These are phyloP conservation scores for Molanna angustata DNA, from an alignment of 2,888 invertebrate species.

Conservation along the genomic window DNA sequence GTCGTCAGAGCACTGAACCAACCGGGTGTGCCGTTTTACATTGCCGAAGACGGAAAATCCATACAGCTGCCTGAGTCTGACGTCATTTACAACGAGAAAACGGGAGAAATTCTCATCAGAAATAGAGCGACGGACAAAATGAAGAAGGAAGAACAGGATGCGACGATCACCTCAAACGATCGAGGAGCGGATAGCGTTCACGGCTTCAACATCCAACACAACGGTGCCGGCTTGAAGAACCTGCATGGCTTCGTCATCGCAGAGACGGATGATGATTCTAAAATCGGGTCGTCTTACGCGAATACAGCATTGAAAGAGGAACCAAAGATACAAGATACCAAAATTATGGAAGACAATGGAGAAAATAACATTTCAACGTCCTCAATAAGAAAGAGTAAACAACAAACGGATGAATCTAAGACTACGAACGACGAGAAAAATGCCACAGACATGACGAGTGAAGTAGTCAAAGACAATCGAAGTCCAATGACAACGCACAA, in stretches of 20 bases:
- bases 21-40: conserved; percentile 26
- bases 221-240: conserved; percentile 20
- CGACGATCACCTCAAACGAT: background rate
- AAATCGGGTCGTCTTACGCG: too few species aligned
- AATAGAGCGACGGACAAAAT: conserved; percentile 17
- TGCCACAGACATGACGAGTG: too few species aligned
- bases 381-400: too few species aligned
- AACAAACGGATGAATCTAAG: too few species aligned
- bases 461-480: too few species aligned
- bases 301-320: too few species aligned
- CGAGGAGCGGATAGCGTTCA: background rate
- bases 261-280: too few species aligned
- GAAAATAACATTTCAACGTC: too few species aligned
- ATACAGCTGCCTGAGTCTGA: conserved; percentile 28
- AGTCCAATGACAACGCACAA: too few species aligned
- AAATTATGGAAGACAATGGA: background rate
- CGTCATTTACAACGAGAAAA: conserved; percentile 27
- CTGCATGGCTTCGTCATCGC: conserved; percentile 29
- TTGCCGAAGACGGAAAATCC: conserved; percentile 26
- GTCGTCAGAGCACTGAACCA: conserved; percentile 18
- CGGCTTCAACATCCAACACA: conserved; percentile 8
- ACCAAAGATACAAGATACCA: too few species aligned
- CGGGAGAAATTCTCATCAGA: conserved; percentile 27
- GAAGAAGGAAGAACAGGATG: conserved; percentile 6
- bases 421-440: too few species aligned